Evolutionary conservation across 2,797 vertebrate genomes (phyloP).

Genomic region (Chaunax sp.): DNA sequence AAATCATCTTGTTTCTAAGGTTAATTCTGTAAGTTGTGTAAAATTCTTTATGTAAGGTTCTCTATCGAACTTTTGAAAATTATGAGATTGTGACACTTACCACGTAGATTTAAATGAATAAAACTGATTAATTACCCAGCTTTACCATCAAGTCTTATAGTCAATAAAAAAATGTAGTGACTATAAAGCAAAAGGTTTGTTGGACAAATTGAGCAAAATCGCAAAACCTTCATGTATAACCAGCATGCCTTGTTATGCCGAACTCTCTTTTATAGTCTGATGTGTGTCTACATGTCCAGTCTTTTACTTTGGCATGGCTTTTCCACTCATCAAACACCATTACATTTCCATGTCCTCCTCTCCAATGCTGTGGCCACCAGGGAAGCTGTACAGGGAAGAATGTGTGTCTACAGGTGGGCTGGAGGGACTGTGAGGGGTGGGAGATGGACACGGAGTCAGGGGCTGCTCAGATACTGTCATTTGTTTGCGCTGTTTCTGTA

Average conservation of each 20-base stretch:
- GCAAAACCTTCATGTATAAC: slow-evolving; percentile 32
- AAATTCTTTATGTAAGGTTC: slow-evolving; percentile 36
- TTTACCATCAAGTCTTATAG: slow-evolving; percentile 1
- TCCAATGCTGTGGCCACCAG: slow-evolving; percentile 60
- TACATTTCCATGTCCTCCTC: slow-evolving; percentile 89
- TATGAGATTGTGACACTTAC: slow-evolving; percentile 1
- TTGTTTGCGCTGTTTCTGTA: slow-evolving; percentile 83
- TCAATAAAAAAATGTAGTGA: slow-evolving; percentile 25
- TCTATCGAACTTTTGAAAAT: slow-evolving; percentile 13
- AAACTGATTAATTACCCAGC: slow-evolving; percentile 5
- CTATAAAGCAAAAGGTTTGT: slow-evolving; percentile 35
- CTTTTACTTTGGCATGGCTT: slow-evolving; percentile 43
- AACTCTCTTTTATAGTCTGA: slow-evolving; percentile 24
- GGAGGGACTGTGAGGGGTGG: slow-evolving; percentile 59
- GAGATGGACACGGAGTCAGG: slow-evolving; percentile 69
- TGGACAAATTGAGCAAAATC: slow-evolving; percentile 36
- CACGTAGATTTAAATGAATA: slow-evolving; percentile 7
- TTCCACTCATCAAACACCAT: slow-evolving; percentile 13
- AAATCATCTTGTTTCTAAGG: slow-evolving; percentile 21
- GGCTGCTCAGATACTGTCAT: slow-evolving; percentile 68
- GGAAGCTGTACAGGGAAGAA: slow-evolving; percentile 63
- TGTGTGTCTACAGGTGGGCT: slow-evolving; percentile 54
- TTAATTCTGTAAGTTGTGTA: slow-evolving; percentile 1
- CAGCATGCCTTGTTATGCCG: slow-evolving; percentile 4
- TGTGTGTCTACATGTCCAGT: slow-evolving; percentile 23